These are phyloP conservation scores for Philopedon plagiatum DNA, from an alignment of 2,888 invertebrate species.

Conservation along the genomic window DNA sequence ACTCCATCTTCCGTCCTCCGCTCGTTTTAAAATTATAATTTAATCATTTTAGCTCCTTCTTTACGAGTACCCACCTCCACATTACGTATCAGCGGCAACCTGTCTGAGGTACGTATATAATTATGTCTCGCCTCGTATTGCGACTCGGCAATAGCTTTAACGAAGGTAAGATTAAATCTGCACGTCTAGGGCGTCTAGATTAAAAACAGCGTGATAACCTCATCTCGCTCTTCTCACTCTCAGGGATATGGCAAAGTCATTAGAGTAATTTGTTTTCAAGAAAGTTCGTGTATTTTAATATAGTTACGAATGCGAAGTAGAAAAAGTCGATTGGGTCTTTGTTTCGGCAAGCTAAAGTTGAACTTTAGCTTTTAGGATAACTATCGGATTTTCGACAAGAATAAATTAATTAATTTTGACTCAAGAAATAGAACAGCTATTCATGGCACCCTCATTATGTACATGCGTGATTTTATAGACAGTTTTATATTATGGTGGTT, in stretches of 20 bases:
- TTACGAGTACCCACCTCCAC: conserved; percentile 13
- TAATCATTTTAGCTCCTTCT: conserved; percentile 33
- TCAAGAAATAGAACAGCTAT: no score
- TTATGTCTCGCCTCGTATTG: conserved; percentile 28
- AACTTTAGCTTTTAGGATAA: no score
- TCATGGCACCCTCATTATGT: no score
- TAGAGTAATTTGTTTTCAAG: conserved; percentile 30
- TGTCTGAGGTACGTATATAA: conserved; percentile 36
- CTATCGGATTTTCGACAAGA: no score
- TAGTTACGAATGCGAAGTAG: neutral
- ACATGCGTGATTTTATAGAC: no score
- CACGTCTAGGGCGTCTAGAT: conserved; percentile 31
- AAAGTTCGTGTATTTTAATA: conserved; percentile 3
- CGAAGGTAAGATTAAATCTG: conserved; percentile 38
- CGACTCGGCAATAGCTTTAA: conserved; percentile 34
- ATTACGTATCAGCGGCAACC: conserved; percentile 25
- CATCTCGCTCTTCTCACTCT: conserved; percentile 2
- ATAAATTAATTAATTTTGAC: no score
- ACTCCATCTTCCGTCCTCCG: neutral
- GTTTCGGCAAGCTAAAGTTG: no score
- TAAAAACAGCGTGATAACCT: conserved; percentile 27
- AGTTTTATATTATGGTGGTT: no score
- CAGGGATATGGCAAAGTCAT: conserved; percentile 28
- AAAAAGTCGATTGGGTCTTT: neutral
- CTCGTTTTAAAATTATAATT: conserved; percentile 29